Conservation (phyloP, 2,888 invertebrate species). For the Cantharis lateralis region DNA sequence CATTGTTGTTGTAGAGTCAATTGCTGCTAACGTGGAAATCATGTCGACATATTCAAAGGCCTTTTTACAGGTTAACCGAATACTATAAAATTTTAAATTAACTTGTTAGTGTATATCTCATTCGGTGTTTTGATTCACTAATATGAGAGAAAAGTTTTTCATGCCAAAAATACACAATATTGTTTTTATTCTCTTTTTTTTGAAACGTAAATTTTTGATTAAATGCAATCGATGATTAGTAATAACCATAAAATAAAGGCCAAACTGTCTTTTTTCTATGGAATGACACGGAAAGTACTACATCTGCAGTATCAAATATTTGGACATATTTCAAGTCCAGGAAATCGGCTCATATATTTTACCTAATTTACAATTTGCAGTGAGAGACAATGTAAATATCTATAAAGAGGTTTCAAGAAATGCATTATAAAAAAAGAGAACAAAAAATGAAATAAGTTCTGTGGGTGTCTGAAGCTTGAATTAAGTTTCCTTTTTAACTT, state of each 20-base stretch:
- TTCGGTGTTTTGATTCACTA: neutral
- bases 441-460: conserved; percentile 17
- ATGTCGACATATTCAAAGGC: neutral
- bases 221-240: too few relatives aligned
- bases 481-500: conserved; percentile 43
- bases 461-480: conserved; percentile 34
- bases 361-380: too few relatives aligned
- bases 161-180: neutral
- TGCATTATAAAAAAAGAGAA: conserved; percentile 5
- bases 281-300: too few relatives aligned
- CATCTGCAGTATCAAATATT: too few relatives aligned
- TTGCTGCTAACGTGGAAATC: neutral
- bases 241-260: too few relatives aligned
- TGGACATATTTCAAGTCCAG: too few relatives aligned
- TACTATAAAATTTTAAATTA: neutral
- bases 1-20: neutral
- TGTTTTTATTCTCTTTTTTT: too few relatives aligned
- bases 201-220: too few relatives aligned
- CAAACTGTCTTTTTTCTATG: too few relatives aligned
- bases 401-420: neutral
- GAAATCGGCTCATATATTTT: too few relatives aligned
- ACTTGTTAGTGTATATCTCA: neutral
- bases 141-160: neutral
- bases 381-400: neutral
- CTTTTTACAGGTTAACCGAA: neutral